These are phyloP conservation scores for Synergus itoensis DNA, from an alignment of 2,888 invertebrate genomes.

Conservation along the genomic window DNA sequence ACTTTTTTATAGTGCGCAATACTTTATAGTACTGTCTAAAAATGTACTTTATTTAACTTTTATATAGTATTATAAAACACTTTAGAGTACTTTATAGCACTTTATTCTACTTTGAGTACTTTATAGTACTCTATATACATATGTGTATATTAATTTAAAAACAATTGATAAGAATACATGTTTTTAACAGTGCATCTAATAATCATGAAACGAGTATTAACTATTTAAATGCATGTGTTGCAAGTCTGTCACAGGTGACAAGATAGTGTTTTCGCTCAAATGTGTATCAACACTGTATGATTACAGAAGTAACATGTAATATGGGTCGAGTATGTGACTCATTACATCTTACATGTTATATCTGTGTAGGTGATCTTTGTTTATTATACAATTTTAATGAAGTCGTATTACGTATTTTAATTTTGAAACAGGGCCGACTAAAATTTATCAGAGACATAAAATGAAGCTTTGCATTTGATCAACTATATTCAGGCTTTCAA, in stretches of 20 bases:
- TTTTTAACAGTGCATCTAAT: not conserved
- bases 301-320: not conserved
- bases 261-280: conserved; percentile 26
- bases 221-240: conserved; percentile 21
- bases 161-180: not conserved
- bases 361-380: not conserved
- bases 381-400: not conserved
- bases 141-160: not conserved
- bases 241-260: conserved; percentile 2
- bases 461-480: too few relatives aligned
- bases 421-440: too few relatives aligned
- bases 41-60: too few relatives aligned
- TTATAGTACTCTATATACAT: too few relatives aligned
- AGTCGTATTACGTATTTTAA: not conserved
- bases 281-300: not conserved
- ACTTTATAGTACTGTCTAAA: too few relatives aligned
- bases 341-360: not conserved
- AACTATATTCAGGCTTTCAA: too few relatives aligned
- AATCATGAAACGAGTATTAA: conserved; percentile 7
- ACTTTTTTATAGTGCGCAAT: too few relatives aligned
- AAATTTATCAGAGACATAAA: too few relatives aligned
- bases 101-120: too few relatives aligned
- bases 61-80: too few relatives aligned
- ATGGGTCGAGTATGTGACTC: not conserved
- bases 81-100: too few relatives aligned